A percentile compares a stretch with the other conserved stretches of the same genome.
Conservation (phyloP, 2,797 vertebrate genomes). For the Chanos chanos region DNA sequence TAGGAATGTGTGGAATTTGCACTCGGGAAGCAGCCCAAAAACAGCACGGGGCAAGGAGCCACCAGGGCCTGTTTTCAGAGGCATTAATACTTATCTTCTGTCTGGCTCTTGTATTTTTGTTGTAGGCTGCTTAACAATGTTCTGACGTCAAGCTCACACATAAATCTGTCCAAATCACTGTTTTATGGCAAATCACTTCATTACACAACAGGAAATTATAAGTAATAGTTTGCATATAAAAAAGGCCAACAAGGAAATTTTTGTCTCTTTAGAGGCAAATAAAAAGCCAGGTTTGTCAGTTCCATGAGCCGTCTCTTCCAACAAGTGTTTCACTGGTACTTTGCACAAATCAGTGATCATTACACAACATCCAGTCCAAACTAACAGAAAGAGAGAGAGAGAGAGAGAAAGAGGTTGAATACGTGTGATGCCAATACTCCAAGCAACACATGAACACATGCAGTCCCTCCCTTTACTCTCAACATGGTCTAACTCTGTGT, state of each 20-base stretch:
- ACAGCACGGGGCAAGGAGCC: slow-evolving; percentile 60
- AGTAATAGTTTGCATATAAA: slow-evolving; percentile 35
- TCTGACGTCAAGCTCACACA: slow-evolving; percentile 60
- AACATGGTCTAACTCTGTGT: not conserved
- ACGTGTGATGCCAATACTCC: too few relatives aligned
- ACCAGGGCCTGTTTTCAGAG: slow-evolving; percentile 65
- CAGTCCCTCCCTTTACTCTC: too few relatives aligned
- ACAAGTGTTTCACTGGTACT: too few relatives aligned
- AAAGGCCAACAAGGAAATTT: not conserved
- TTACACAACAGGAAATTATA: slow-evolving; percentile 54
- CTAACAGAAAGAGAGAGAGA: too few relatives aligned
- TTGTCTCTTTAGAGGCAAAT: too few relatives aligned
- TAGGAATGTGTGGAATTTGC: slow-evolving; percentile 50
- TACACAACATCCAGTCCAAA: too few relatives aligned
- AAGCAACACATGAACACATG: too few relatives aligned
- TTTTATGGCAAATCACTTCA: slow-evolving; percentile 41
- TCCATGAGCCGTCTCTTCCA: too few relatives aligned
- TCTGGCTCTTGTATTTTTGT: slow-evolving; percentile 66
- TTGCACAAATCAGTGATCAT: too few relatives aligned
- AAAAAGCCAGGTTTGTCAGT: too few relatives aligned
- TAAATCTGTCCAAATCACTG: slow-evolving; percentile 66
- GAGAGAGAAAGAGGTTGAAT: too few relatives aligned
- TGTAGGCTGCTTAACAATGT: slow-evolving; percentile 59
- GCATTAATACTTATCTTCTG: slow-evolving; percentile 71
- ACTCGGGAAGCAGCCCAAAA: slow-evolving; percentile 61